Evolutionary conservation across 2,888 invertebrate genomes (phyloP).

Genomic region (Rhopalosiphum nymphaeae): DNA sequence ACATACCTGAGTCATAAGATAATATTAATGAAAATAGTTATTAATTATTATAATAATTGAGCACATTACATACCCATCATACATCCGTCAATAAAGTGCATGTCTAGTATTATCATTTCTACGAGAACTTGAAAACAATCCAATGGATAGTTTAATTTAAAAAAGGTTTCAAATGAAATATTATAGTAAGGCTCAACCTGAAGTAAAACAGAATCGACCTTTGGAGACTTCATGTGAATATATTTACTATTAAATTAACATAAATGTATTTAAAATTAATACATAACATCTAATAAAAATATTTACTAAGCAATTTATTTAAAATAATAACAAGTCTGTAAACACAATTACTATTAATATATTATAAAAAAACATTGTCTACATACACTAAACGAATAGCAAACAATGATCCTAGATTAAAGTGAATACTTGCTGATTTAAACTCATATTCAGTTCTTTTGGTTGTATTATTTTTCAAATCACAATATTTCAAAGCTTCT

Average conservation of each 20-base stretch:
- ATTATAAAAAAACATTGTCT: slow-evolving; percentile 73
- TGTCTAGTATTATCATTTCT: neutral
- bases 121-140: slow-evolving; percentile 77
- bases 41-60: neutral
- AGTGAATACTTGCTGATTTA: slow-evolving; percentile 84
- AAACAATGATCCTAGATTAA: slow-evolving; percentile 84
- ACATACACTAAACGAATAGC: slow-evolving; percentile 73
- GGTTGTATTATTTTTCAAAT: slow-evolving; percentile 77
- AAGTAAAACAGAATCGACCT: neutral
- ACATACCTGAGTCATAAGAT: neutral
- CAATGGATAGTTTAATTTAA: slow-evolving; percentile 76
- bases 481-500: slow-evolving; percentile 83
- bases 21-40: neutral
- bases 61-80: neutral
- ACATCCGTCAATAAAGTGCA: neutral
- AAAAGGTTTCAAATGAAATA: slow-evolving; percentile 78
- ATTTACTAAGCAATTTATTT: neutral
- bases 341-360: neutral
- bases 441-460: slow-evolving; percentile 85
- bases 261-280: neutral
- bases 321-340: neutral
- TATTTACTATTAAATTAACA: slow-evolving; percentile 72
- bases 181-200: slow-evolving; percentile 75
- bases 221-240: slow-evolving; percentile 76
- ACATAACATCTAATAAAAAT: neutral